Conservation (phyloP, 2,797 vertebrate species). For the Tenualosa thibaudeaui region DNA sequence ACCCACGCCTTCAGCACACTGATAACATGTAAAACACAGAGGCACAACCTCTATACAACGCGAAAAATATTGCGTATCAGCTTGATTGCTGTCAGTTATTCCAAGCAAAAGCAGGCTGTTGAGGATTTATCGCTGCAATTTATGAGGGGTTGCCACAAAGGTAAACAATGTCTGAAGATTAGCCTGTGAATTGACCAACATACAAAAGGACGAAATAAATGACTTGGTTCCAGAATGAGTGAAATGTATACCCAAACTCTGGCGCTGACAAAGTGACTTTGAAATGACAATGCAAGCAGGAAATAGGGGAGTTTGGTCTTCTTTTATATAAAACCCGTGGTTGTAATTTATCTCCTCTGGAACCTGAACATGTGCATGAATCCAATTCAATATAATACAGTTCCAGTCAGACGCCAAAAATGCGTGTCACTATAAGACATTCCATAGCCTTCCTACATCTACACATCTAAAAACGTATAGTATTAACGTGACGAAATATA, state of each 20-base stretch:
- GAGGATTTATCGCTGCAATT: not conserved
- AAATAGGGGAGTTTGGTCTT: constrained; percentile 14
- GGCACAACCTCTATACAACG: not conserved
- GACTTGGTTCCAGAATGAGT: not conserved
- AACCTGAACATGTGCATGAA: not conserved
- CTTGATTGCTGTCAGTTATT: constrained; percentile 9
- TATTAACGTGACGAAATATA: not conserved
- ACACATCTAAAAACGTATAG: not conserved
- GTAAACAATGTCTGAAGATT: not conserved
- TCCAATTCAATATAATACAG: constrained; percentile 3
- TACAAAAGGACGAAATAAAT: not conserved
- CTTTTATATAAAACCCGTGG: not conserved
- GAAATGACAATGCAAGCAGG: constrained; percentile 1
- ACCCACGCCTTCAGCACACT: not conserved
- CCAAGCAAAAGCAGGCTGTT: not conserved
- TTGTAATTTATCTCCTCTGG: not conserved
- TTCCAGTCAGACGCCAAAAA: not conserved
- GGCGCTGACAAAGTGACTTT: not conserved
- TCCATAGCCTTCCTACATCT: not conserved
- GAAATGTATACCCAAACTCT: not conserved
- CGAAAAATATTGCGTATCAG: not conserved
- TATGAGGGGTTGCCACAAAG: not conserved
- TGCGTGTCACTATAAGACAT: not conserved
- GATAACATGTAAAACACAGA: not conserved
- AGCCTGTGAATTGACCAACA: not conserved